Base-by-base conservation (phyloP, 2,113 vertebrate species). In the Xenus cinereus region DNA sequence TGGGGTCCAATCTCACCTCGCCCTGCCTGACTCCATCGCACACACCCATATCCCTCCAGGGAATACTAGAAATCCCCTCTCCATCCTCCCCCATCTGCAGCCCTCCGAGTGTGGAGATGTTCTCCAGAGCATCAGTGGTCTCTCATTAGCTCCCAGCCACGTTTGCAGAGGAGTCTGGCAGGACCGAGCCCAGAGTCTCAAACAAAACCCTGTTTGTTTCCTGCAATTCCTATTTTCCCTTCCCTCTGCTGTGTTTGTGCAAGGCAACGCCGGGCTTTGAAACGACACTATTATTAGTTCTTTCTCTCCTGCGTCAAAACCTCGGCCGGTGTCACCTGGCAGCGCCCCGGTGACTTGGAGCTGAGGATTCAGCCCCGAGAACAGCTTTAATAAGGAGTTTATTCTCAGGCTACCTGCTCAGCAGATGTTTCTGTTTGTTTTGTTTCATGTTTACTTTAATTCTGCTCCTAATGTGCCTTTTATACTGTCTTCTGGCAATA, bases 371-470 rank as follows among this genome's bases (percentile, higher is more conserved):
- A 94, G 79, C 95, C 87, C 18, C 53, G 4, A 74, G 75, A 94
- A 7, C 72, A 41, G 84, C 79, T 93, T 80, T 63, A 90, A 76
- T n/a, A 43, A 77, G 87, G 75, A 59, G 57, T 73, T 93, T 48
- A 8, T 95, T 95, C 95, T 77, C 91, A 81, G 72, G 93, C 88
- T 96, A 96, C 95, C 95, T 95, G 92, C 68, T 95, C 93, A 57
- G 92, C 94, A 95, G 90, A 92, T 93, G 96, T 86, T 96, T 75
- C 79, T 92, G 64, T 89, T 92, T 81, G 96, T 71, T 96, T 96
- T 92, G 85, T 1, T 95, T 93, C 37, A 8, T 63, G 85, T 78
- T 94, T 59, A 28, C 83, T 94, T 95, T 93, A 92, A 75, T 90
- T 94, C 83, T 86, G n/a, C 88, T 92, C 83, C 88, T 95, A 78